Evolutionary conservation across 2,113 vertebrate genomes (phyloP).

Genomic region (Ctenomys sociabilis): DNA sequence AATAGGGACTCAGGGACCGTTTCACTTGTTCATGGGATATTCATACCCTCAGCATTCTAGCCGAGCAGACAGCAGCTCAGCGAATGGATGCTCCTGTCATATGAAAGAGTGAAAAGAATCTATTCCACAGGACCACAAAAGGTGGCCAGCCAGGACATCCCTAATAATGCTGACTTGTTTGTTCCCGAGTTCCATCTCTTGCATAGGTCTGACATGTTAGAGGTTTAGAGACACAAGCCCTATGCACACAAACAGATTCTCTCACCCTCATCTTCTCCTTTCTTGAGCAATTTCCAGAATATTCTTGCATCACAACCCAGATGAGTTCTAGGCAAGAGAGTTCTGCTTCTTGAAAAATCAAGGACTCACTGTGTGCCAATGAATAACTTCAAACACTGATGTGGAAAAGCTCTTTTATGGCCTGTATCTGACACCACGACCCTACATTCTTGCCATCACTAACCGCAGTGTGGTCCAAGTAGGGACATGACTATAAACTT

Average conservation of each 20-base stretch:
- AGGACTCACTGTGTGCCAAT: not conserved
- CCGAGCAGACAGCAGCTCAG: not conserved
- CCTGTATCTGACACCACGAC: not conserved
- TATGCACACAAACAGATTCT: not conserved
- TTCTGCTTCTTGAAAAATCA: not conserved
- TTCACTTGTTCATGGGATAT: not conserved
- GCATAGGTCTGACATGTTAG: not conserved
- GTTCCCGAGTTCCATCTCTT: not conserved
- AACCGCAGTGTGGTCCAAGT: not conserved
- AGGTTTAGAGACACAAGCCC: not conserved
- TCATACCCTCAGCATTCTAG: not conserved
- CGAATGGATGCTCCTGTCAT: not conserved
- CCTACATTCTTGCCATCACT: not conserved
- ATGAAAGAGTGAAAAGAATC: not conserved
- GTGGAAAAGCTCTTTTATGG: not conserved
- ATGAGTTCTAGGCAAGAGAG: not conserved
- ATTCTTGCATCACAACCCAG: not conserved
- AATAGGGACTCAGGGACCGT: not conserved
- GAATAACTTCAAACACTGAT: slow-evolving; percentile 5
- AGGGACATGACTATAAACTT: not conserved
- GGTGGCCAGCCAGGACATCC: not conserved
- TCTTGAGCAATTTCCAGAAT: slow-evolving; percentile 7
- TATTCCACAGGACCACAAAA: not conserved
- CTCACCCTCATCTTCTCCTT: not conserved
- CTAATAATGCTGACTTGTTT: not conserved